Evolutionary conservation across 1,140 invertebrate genomes (phyloP).

Genomic region (Cecropterus lyciades): DNA sequence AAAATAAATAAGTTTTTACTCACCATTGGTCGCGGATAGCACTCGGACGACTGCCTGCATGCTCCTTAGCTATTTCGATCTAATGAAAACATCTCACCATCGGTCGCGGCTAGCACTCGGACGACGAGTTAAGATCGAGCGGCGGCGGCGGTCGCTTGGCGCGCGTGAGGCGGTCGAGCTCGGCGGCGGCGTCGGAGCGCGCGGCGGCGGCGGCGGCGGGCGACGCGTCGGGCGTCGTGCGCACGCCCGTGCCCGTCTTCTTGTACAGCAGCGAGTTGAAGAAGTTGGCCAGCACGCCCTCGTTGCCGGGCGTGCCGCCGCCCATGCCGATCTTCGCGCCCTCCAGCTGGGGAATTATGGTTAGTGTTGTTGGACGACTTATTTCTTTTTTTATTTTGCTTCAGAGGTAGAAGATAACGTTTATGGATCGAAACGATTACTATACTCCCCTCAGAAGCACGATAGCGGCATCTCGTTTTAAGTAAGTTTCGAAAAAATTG

Average conservation of each 20-base stretch:
- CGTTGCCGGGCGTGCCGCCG: conserved; percentile 89
- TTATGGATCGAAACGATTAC: no score
- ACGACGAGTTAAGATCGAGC: conserved; percentile 71
- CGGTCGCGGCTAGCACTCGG: conserved; percentile 54
- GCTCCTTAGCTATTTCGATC: no score
- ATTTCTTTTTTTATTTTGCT: no score
- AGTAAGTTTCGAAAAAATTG: no score
- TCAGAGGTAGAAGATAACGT: no score
- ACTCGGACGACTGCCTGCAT: no score
- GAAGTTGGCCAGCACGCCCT: conserved; percentile 98
- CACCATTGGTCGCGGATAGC: no score
- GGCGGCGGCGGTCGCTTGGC: conserved; percentile 85
- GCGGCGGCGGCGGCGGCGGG: conserved; percentile 88
- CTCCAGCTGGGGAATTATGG: conserved; percentile 85
- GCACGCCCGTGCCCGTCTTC: conserved; percentile 90
- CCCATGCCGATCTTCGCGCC: conserved; percentile 87
- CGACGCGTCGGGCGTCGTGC: conserved; percentile 85
- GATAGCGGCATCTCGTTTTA: no score
- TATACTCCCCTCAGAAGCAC: no score
- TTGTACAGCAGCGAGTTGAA: conserved; percentile 98
- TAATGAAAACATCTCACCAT: neutral
- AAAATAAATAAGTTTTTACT: no score
- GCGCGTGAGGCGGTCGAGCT: conserved; percentile 93
- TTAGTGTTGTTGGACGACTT: no score
- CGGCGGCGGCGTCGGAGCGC: conserved; percentile 94